Evolutionary conservation across 2,888 invertebrate species (phyloP).

Genomic region (Phorcus lineatus): DNA sequence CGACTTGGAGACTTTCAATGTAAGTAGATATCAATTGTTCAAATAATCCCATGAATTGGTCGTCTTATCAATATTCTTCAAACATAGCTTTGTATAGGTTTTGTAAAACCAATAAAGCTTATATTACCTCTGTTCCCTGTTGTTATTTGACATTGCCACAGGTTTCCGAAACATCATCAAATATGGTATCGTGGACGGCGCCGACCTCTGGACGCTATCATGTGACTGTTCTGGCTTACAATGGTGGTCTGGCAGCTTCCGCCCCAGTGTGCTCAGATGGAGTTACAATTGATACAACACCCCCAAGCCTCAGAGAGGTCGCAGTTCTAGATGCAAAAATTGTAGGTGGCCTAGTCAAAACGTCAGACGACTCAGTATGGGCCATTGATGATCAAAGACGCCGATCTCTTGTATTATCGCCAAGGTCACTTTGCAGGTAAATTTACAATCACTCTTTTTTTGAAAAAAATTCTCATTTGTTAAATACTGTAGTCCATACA

Average conservation of each 20-base stretch:
- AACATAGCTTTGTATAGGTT: too few relatives aligned
- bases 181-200: constrained; percentile 39
- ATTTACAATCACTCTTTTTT: constrained; percentile 6
- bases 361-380: constrained; percentile 35
- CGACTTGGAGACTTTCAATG: neutral
- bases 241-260: constrained; percentile 55
- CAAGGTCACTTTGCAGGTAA: constrained; percentile 42
- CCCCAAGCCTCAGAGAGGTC: constrained; percentile 41
- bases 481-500: too few relatives aligned
- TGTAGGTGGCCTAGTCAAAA: constrained; percentile 45
- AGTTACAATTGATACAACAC: constrained; percentile 43
- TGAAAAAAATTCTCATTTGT: neutral
- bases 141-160: neutral
- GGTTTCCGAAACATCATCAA: constrained; percentile 40
- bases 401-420: constrained; percentile 33
- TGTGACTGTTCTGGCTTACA: constrained; percentile 58
- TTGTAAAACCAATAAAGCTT: too few relatives aligned
- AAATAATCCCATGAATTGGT: neutral
- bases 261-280: constrained; percentile 62
- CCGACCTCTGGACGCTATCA: constrained; percentile 46
- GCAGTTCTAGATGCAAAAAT: constrained; percentile 42
- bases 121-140: too few relatives aligned
- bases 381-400: constrained; percentile 38
- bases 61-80: too few relatives aligned
- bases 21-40: neutral